phyloP scores from a whole-genome alignment of 2,113 vertebrate genomes.

The Acinonyx jubatus region DNA sequence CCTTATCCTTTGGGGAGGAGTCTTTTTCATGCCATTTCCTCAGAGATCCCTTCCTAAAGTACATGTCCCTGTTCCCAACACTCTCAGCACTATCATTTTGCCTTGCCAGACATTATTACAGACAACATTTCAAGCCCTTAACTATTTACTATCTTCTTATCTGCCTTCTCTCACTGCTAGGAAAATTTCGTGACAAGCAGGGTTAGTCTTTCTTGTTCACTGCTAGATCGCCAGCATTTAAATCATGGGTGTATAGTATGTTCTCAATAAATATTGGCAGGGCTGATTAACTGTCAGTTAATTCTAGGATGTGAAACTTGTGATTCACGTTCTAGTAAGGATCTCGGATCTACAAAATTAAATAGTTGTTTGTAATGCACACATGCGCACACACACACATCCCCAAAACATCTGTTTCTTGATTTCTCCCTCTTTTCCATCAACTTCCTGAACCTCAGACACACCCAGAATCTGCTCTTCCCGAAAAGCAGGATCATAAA shows the following conservation, averaged over 20 bases:
- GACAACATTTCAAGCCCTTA: not conserved
- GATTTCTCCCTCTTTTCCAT: not conserved
- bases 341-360: not conserved
- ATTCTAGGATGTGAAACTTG: not conserved
- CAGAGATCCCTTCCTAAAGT: not conserved
- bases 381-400: not conserved
- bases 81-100: not conserved
- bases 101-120: not conserved
- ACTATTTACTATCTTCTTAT: not conserved
- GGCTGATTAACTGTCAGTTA: not conserved
- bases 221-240: not conserved
- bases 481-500: conserved; percentile 59
- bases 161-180: not conserved
- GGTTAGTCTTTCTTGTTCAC: not conserved
- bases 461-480: conserved; percentile 3
- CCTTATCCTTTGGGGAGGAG: not conserved
- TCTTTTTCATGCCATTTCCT: not conserved
- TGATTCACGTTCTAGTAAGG: not conserved
- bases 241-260: no score
- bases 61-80: not conserved
- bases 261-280: conserved; percentile 3
- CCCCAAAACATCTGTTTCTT: not conserved
- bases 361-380: not conserved
- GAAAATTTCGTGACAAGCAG: not conserved
- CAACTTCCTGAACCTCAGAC: conserved; percentile 32